phyloP scores from a whole-genome alignment of 2,113 vertebrate genomes.

The Melanerpes formicivorus region DNA sequence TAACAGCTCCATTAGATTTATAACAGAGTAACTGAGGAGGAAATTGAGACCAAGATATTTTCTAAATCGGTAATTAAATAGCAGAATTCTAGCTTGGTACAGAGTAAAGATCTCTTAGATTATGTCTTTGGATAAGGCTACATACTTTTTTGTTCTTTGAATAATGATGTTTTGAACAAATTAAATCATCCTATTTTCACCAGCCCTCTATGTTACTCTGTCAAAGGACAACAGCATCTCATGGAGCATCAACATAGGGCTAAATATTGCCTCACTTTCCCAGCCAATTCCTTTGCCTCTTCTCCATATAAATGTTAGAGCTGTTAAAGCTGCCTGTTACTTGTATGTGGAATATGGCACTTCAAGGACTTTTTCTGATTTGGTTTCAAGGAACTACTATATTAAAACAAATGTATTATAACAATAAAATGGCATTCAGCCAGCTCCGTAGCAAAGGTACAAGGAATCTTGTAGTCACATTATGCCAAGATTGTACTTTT shows the following conservation, averaged over 20 bases:
- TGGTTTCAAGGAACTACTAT: constrained; percentile 13
- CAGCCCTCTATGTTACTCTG: not conserved
- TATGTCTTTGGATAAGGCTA: constrained; percentile 37
- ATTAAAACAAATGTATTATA: constrained; percentile 14
- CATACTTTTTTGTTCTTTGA: constrained; percentile 22
- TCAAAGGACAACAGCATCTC: not conserved
- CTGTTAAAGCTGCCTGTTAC: not conserved
- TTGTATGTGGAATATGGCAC: not conserved
- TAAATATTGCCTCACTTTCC: not conserved
- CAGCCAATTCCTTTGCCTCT: not conserved
- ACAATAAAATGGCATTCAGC: constrained; percentile 48
- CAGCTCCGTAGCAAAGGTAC: not conserved
- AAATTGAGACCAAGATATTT: constrained; percentile 60
- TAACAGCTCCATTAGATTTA: constrained; percentile 58
- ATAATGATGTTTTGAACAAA: constrained; percentile 18
- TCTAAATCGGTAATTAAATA: constrained; percentile 61
- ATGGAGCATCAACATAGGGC: not conserved
- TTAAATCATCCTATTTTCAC: constrained; percentile 42
- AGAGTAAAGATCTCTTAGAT: constrained; percentile 34
- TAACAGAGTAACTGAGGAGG: constrained; percentile 29
- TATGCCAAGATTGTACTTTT: not conserved
- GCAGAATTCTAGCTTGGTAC: constrained; percentile 49
- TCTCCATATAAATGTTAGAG: not conserved
- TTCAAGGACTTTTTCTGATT: not conserved
- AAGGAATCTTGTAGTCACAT: constrained; percentile 1